Evolutionary conservation across 2,797 vertebrate genomes (phyloP).

Genomic region (Coracias cyanogaster): DNA sequence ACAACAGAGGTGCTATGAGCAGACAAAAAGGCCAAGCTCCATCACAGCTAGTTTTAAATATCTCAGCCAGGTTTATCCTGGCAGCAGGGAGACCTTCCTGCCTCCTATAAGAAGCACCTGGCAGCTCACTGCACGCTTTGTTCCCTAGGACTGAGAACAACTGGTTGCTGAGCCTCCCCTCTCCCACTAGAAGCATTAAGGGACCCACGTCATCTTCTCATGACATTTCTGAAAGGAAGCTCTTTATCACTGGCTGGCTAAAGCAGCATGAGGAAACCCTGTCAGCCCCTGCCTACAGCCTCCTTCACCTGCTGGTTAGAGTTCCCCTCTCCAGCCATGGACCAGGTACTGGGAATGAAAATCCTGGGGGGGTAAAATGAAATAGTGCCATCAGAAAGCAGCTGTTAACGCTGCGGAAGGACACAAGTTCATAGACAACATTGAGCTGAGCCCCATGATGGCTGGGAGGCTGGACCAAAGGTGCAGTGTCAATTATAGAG

Average conservation of each 20-base stretch:
- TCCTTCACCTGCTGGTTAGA: not conserved
- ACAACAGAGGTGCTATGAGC: not conserved
- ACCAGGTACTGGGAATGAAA: not conserved
- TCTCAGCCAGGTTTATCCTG: not conserved
- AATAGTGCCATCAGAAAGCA: not conserved
- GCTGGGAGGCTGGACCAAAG: not conserved
- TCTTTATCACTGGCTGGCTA: not conserved
- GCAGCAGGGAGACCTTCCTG: not conserved
- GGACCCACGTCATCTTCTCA: not conserved
- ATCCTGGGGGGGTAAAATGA: not conserved
- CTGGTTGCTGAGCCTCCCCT: not conserved
- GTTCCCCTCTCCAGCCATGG: not conserved
- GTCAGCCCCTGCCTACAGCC: not conserved
- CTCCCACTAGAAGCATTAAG: not conserved
- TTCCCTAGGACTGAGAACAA: not conserved
- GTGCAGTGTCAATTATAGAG: rapidly evolving
- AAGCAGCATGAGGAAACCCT: not conserved
- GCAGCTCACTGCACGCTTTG: not conserved
- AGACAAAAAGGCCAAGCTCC: not conserved
- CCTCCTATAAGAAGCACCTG: not conserved
- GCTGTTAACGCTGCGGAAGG: not conserved
- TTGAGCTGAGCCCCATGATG: rapidly evolving
- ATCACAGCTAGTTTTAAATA: not conserved
- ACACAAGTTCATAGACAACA: not conserved
- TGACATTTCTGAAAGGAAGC: not conserved